A percentile compares a stretch with the other conserved stretches of the same genome.
These are phyloP conservation scores for Notodonta dromedarius DNA, from an alignment of 2,888 invertebrate species.

Conservation along the genomic window DNA sequence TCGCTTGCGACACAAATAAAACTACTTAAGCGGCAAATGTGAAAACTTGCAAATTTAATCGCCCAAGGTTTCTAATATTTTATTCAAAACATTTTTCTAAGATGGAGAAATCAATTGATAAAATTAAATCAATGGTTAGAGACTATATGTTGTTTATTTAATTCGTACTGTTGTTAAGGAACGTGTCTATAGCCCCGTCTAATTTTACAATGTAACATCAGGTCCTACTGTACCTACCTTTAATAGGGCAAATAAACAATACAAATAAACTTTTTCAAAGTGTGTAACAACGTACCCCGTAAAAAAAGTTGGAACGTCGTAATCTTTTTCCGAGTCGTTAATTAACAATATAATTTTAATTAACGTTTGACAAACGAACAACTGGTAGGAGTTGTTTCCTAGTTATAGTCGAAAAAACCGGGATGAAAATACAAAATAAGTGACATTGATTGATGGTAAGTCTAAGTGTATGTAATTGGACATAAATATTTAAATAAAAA, in stretches of 20 bases:
- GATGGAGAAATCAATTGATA: not conserved
- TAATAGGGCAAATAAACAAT: too few species aligned
- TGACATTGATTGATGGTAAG: not conserved
- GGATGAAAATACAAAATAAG: not conserved
- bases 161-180: too few species aligned
- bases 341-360: not conserved
- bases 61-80: slow-evolving; percentile 13
- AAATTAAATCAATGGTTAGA: not conserved
- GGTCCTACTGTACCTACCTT: too few species aligned
- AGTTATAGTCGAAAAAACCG: not conserved
- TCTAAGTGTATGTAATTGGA: too few species aligned
- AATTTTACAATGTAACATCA: too few species aligned
- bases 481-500: too few species aligned
- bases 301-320: too few species aligned
- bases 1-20: slow-evolving; percentile 46
- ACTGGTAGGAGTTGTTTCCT: not conserved
- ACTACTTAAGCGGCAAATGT: slow-evolving; percentile 21
- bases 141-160: too few species aligned
- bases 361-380: not conserved
- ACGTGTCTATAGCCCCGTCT: too few species aligned
- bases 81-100: slow-evolving; percentile 8
- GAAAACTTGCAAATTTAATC: slow-evolving; percentile 23
- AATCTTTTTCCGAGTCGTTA: too few species aligned
- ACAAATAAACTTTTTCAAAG: too few species aligned
- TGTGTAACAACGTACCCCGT: too few species aligned